phyloP scores from a whole-genome alignment of 2,888 invertebrate species.

The Aspidiotus rigidus region DNA sequence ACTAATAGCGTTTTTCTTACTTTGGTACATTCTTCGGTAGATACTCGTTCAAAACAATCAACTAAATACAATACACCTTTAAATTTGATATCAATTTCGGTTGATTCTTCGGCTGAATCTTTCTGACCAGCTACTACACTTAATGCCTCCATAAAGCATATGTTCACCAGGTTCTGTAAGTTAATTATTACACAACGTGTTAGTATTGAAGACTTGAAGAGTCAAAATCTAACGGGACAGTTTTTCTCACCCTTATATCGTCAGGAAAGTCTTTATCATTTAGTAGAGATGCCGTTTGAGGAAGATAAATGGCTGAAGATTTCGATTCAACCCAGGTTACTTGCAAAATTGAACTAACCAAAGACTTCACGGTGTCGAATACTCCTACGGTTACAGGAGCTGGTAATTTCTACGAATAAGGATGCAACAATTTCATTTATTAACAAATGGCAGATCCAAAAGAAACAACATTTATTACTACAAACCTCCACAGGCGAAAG shows the following conservation, averaged over 20 bases:
- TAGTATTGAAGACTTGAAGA: neutral
- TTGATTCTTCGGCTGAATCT: constrained; percentile 43
- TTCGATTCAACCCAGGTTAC: constrained; percentile 20
- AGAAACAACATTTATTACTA: neutral
- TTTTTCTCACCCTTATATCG: constrained; percentile 17
- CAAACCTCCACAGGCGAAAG: constrained; percentile 11
- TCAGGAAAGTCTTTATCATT: constrained; percentile 14
- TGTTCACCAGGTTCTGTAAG: constrained; percentile 51
- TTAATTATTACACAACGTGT: neutral
- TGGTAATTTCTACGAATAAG: constrained; percentile 9
- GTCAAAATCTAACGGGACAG: no score
- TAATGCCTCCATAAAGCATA: constrained; percentile 58
- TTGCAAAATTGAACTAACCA: constrained; percentile 16
- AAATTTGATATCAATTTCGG: constrained; percentile 7
- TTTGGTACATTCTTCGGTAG: constrained; percentile 62
- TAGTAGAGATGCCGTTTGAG: constrained; percentile 16
- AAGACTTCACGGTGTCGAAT: constrained; percentile 15
- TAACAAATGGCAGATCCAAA: neutral
- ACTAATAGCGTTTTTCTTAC: no score
- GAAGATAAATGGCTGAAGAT: constrained; percentile 7
- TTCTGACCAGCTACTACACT: constrained; percentile 51
- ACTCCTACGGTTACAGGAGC: constrained; percentile 10
- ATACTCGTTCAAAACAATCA: constrained; percentile 58
- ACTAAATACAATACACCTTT: constrained; percentile 16
- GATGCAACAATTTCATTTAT: neutral